A percentile compares a stretch with the other conserved stretches of the same genome.
These are phyloP conservation scores for Melanotaenia boesemani DNA, from an alignment of 2,797 vertebrate genomes.

Conservation along the genomic window DNA sequence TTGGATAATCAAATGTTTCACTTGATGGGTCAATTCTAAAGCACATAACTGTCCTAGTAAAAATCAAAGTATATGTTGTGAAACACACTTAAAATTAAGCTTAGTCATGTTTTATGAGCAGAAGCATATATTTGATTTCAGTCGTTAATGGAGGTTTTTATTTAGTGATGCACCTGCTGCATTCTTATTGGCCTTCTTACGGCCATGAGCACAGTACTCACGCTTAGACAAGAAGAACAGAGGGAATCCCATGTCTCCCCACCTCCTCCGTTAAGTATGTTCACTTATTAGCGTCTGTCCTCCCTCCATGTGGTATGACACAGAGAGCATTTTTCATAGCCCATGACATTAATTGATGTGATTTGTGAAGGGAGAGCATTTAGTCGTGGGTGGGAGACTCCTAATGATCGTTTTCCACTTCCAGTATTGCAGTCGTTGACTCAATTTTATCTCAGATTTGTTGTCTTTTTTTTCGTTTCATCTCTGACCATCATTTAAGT, in stretches of 20 bases:
- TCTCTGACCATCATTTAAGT: slow-evolving; percentile 71
- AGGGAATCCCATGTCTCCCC: slow-evolving; percentile 82
- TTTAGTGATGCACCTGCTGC: slow-evolving; percentile 61
- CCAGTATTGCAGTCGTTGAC: slow-evolving; percentile 82
- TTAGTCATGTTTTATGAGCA: slow-evolving; percentile 36
- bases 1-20: slow-evolving; percentile 73
- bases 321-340: slow-evolving; percentile 83
- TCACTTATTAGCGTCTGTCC: slow-evolving; percentile 82
- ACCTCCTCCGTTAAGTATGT: slow-evolving; percentile 83
- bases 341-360: slow-evolving; percentile 87
- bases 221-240: slow-evolving; percentile 58
- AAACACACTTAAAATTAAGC: slow-evolving; percentile 30
- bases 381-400: slow-evolving; percentile 85
- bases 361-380: slow-evolving; percentile 85
- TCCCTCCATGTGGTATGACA: slow-evolving; percentile 82
- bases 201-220: slow-evolving; percentile 52
- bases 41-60: slow-evolving; percentile 51
- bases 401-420: slow-evolving; percentile 88
- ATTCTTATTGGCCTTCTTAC: slow-evolving; percentile 49
- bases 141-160: slow-evolving; percentile 18
- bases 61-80: slow-evolving; percentile 35
- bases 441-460: slow-evolving; percentile 81
- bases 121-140: slow-evolving; percentile 25
- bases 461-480: slow-evolving; percentile 77
- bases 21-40: slow-evolving; percentile 56